Percentiles rank a stretch among this genome's conserved stretches.
phyloP scores from a whole-genome alignment of 2,888 invertebrate genomes.

The Microchrysa polita region DNA sequence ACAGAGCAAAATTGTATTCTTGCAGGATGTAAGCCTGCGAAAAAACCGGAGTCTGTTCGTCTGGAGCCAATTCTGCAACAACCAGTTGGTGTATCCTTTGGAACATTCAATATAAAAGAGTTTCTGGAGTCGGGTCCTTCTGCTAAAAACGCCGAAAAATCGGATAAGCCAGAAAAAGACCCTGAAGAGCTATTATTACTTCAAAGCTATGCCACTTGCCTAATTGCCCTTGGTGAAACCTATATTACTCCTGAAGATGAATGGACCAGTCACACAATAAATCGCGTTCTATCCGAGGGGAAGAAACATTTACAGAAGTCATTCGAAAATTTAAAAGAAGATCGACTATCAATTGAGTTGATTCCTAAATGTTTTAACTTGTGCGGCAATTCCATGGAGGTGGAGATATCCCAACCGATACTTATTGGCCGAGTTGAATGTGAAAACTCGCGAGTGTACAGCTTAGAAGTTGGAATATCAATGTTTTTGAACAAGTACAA shows the following conservation, averaged over 20 bases:
- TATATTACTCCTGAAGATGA: conserved; percentile 57
- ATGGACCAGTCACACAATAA: conserved; percentile 57
- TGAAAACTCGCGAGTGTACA: background rate
- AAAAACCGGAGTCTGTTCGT: background rate
- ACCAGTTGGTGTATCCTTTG: conserved; percentile 29
- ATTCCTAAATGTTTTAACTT: conserved; percentile 57
- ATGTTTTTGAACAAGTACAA: conserved; percentile 56
- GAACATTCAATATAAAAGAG: conserved; percentile 35
- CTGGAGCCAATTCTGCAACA: background rate
- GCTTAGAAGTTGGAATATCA: background rate
- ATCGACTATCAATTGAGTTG: conserved; percentile 52
- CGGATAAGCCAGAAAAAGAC: background rate
- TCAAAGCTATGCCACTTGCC: conserved; percentile 55
- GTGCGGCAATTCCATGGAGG: conserved; percentile 56
- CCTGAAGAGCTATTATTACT: conserved; percentile 21
- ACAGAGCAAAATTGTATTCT: too few relatives aligned
- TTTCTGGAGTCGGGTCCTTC: background rate
- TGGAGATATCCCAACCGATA: conserved; percentile 54
- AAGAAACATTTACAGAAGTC: conserved; percentile 55
- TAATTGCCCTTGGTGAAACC: conserved; percentile 58
- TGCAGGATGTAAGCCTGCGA: background rate
- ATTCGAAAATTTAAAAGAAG: conserved; percentile 50
- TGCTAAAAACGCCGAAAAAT: background rate
- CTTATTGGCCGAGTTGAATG: conserved; percentile 47
- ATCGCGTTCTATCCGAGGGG: conserved; percentile 57